Evolutionary conservation across 2,888 invertebrate genomes (phyloP).

Genomic region (Micoletzkya japonica): DNA sequence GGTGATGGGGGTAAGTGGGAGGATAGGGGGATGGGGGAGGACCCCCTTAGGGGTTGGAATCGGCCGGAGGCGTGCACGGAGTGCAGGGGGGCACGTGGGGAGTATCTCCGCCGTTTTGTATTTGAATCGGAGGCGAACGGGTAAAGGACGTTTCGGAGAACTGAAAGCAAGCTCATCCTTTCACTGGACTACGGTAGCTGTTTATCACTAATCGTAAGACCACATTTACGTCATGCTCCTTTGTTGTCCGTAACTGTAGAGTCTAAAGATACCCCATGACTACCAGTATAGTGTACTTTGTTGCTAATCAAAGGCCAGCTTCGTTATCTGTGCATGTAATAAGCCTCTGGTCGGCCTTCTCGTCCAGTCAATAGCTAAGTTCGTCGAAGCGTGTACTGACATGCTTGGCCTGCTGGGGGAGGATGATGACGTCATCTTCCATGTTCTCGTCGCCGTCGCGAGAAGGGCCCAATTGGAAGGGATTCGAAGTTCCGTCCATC

Average conservation of each 20-base stretch:
- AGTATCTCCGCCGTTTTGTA: not conserved
- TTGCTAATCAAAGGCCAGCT: too few relatives aligned
- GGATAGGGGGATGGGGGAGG: too few relatives aligned
- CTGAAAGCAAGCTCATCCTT: not conserved
- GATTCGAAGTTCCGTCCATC: not conserved
- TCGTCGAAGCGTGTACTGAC: not conserved
- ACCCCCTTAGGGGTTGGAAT: slow-evolving; percentile 4
- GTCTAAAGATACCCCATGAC: too few relatives aligned
- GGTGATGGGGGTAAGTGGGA: too few relatives aligned
- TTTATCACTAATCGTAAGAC: too few relatives aligned
- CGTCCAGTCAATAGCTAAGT: too few relatives aligned
- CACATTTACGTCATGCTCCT: too few relatives aligned
- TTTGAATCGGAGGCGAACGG: not conserved
- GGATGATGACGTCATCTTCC: not conserved
- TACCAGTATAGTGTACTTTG: too few relatives aligned
- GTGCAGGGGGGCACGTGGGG: slow-evolving; percentile 29
- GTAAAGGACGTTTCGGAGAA: not conserved
- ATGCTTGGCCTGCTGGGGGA: not conserved
- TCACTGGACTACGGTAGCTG: too few relatives aligned
- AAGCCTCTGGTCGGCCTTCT: too few relatives aligned
- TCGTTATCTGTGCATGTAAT: too few relatives aligned
- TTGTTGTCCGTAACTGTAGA: too few relatives aligned
- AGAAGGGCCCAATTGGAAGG: not conserved
- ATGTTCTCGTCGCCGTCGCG: not conserved
- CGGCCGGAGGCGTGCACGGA: slow-evolving; percentile 27